Evolutionary conservation across 2,888 invertebrate species (phyloP).

Genomic region (Meiosimyza decipiens): DNA sequence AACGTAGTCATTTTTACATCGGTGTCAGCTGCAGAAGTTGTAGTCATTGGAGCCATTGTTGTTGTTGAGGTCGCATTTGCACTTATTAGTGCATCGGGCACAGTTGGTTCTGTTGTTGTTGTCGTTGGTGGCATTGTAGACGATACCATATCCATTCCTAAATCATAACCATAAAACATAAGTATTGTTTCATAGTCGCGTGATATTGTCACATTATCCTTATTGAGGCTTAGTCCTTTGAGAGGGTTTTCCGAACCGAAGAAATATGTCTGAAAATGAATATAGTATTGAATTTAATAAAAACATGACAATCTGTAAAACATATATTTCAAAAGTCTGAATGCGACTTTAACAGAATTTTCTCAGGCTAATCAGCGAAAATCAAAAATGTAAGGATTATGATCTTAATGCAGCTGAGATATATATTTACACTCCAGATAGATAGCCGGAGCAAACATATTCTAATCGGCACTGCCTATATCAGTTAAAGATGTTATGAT

Average conservation of each 20-base stretch:
- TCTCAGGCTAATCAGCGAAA: too few species aligned
- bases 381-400: too few species aligned
- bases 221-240: conserved; percentile 82
- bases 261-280: conserved; percentile 78
- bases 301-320: background rate
- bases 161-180: conserved; percentile 84
- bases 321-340: too few species aligned
- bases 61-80: conserved; percentile 6
- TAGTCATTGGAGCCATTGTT: conserved; percentile 41
- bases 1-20: conserved; percentile 36
- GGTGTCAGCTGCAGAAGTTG: conserved; percentile 41
- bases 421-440: too few species aligned
- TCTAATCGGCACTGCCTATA: too few species aligned
- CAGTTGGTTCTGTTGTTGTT: conserved; percentile 24
- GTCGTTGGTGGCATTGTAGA: conserved; percentile 45
- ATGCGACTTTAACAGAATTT: too few species aligned
- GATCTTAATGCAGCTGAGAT: too few species aligned
- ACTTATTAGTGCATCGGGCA: too few species aligned
- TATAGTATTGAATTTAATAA: background rate
- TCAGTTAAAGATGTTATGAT: too few species aligned
- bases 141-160: conserved; percentile 68
- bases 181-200: conserved; percentile 79
- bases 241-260: conserved; percentile 85
- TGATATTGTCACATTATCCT: conserved; percentile 80
- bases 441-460: too few species aligned